Base-by-base conservation (phyloP, 2,888 invertebrate species). In the Drosophila dives region DNA sequence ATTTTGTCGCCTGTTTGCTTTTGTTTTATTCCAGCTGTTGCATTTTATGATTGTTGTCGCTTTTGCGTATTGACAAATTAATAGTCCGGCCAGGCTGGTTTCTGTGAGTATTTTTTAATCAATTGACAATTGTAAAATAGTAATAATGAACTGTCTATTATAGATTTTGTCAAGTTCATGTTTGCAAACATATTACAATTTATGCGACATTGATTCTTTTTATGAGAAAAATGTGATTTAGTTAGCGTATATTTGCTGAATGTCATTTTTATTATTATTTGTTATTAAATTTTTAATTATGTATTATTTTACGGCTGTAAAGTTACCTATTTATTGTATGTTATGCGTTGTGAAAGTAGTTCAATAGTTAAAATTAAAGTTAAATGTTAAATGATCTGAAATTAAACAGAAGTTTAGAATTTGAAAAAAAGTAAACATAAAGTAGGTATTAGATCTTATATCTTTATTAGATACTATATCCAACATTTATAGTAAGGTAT, bases 1-100 rank as follows among this genome's bases (percentile, higher is more conserved):
- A 76, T 72, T 80, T 79, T 67, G 79, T 78, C 60, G 62, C 58
- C 34, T 23, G 20, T 60, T 53, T 64, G 45, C 49, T 58, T 36
- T 32, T 54, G 23, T 59, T 56, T 20, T 60, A 42, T 40, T 36
- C 29, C 26, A 40, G 26, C 26, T 38, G 15, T 51, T 58, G 29
- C 12, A 26, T 55, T 42, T 29, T 48, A 69, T 55, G 73, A 65
- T 68, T 65, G 54, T 70, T 72, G 65, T 70, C 54, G 50, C 26
- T 38, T 56, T 50, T 86, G 78, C 81, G 72, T 59, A 67, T 72
- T 40, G 34, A 48, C 36, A 59, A 66, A 63, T 59, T 55, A 51
- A 50, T 64, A 62, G 53, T 38, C 12, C 12, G 23, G 33, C 1
- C 20, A 15, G 20, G 45, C 36, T 15, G 29, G 12, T 34, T 23